Conservation (phyloP, 1,140 invertebrate genomes). For the Zaprionus taronus region DNA sequence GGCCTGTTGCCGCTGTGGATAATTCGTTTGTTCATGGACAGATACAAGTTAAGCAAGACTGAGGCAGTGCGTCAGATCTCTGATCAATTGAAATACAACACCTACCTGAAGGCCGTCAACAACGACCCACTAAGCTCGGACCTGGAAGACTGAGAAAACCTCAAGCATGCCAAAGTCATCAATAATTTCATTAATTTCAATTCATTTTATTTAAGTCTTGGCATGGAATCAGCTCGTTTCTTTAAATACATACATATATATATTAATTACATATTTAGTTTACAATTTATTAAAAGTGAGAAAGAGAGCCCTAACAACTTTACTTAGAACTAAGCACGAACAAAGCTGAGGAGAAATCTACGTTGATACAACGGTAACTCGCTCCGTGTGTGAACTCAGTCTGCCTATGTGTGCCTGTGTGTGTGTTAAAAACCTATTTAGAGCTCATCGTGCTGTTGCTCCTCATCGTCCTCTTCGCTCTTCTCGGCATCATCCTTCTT, state of each 20-base stretch:
- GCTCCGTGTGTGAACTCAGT: constrained; percentile 60
- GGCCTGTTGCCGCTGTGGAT: constrained; percentile 73
- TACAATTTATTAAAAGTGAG: not conserved
- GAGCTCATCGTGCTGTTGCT: constrained; percentile 77
- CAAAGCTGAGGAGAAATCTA: constrained; percentile 20
- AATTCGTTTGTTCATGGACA: constrained; percentile 69
- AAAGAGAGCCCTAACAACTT: not conserved
- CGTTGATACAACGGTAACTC: constrained; percentile 56
- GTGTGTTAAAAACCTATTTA: constrained; percentile 46
- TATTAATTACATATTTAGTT: constrained; percentile 1
- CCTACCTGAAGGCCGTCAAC: constrained; percentile 51
- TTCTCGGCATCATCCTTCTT: constrained; percentile 52
- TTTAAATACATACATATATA: constrained; percentile 4
- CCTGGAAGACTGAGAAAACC: constrained; percentile 32
- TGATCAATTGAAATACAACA: constrained; percentile 48
- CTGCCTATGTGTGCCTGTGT: constrained; percentile 45
- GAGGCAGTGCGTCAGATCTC: constrained; percentile 54
- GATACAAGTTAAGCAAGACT: constrained; percentile 40
- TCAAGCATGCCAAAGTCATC: not conserved
- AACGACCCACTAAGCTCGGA: constrained; percentile 51
- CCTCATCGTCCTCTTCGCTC: constrained; percentile 71
- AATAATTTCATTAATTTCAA: constrained; percentile 4
- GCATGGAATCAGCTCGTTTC: constrained; percentile 33
- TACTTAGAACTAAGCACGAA: constrained; percentile 63
- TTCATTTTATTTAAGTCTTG: constrained; percentile 33